Base-by-base conservation (phyloP, 2,888 invertebrate species). In the Tiliacea citrago region DNA sequence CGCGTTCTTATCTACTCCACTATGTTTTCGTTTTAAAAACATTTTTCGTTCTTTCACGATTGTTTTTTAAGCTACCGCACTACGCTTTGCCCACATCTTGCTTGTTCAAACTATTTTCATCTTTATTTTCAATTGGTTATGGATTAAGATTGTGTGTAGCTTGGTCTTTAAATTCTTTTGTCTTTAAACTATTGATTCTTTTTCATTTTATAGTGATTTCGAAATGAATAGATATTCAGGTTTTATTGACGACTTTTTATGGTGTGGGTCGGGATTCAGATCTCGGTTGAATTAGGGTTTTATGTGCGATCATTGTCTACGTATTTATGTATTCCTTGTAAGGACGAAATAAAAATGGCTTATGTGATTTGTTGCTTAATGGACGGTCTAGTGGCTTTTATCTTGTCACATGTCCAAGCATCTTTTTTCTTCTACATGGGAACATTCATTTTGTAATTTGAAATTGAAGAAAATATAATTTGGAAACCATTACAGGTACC, bases 1-100 rank as follows among this genome's bases (percentile, higher is more conserved):
- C 91, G 91, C 87, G 87, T 90, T 90, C 93, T 94, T 94, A 94
- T 93, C 94, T 93, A 86, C 88, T 92, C 88, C 89, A 91, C 92
- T 93, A 92, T 94, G 93, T 94, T 94, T 93, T 93, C 93, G 92
- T 93, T 93, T 92, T 92, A 93, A 93, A 92, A 91, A 88, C 87
- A 93, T 92, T 92, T 87, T 92, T 90, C 89, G 91, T 91, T 90
- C 89, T 88, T 89, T 85, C 82, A 88, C 90, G 90, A 92, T 92
- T 92, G 77, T 92, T 92, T 90, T 90, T 90, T 90, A 86, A 89
- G 90, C 90, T 90, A 88, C 86, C 81, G 85, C 74, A 76, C 83
- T 91, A 92, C 90, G 90, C 88, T 83, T 82, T 86, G 87, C 92
- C 92, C 93, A 90, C 89, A 92, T 92, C 85, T 85, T 83, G 74